Conservation (phyloP, 2,888 invertebrate genomes). For the Vandiemenella viatica region DNA sequence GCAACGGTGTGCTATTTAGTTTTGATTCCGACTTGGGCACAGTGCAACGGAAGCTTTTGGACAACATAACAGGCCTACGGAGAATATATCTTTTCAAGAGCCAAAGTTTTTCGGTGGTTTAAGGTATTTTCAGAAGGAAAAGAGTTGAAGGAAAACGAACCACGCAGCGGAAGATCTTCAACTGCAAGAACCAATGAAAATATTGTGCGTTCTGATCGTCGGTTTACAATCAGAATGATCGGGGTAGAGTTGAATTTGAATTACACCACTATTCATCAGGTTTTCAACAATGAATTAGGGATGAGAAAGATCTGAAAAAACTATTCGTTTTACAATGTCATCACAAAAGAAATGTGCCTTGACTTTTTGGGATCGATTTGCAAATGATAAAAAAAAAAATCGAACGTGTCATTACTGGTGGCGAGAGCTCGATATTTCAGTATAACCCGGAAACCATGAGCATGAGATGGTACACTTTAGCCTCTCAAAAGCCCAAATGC, state of each 20-base stretch:
- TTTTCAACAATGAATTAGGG: neutral
- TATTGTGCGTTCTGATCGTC: constrained; percentile 18
- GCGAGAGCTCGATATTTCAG: too few species aligned
- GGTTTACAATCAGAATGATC: neutral
- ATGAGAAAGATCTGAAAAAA: neutral
- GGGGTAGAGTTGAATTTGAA: constrained; percentile 1
- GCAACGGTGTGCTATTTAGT: constrained; percentile 15
- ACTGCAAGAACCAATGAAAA: constrained; percentile 17
- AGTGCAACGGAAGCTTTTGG: neutral
- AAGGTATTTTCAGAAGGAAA: constrained; percentile 13
- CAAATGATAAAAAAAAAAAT: too few species aligned
- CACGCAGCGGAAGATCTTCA: constrained; percentile 16
- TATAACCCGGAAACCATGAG: neutral
- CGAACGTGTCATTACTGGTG: neutral
- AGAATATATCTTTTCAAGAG: constrained; percentile 7
- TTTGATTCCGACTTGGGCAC: constrained; percentile 18
- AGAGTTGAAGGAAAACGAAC: constrained; percentile 17
- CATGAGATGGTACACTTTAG: neutral
- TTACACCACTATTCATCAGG: neutral
- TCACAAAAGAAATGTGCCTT: neutral
- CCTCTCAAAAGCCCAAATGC: neutral
- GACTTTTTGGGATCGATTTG: neutral
- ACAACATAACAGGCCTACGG: neutral
- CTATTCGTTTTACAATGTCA: neutral
- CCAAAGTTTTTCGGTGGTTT: constrained; percentile 12